Evolutionary conservation across 2,888 invertebrate species (phyloP).

Genomic region (Acanthacorydalis orientalis): DNA sequence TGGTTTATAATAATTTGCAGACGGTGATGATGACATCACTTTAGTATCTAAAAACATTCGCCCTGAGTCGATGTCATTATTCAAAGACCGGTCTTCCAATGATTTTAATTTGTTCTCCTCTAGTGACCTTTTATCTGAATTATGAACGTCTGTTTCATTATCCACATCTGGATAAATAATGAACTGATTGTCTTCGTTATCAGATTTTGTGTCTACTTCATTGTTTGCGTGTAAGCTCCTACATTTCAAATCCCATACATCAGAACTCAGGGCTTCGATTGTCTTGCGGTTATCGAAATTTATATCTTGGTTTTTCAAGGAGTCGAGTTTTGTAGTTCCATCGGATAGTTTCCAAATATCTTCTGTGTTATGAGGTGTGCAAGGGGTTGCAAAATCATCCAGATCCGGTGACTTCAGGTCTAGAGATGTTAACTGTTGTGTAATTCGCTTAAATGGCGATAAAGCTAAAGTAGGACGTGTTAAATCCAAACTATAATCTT

Average conservation of each 20-base stretch:
- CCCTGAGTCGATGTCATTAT: conserved; percentile 13
- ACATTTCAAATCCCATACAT: conserved; percentile 10
- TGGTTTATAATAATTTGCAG: conserved; percentile 62
- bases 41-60: conserved; percentile 33
- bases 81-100: conserved; percentile 11
- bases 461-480: conserved; percentile 23
- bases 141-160: conserved; percentile 15
- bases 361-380: conserved; percentile 40
- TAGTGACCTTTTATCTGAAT: conserved; percentile 11
- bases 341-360: conserved; percentile 40
- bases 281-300: background rate
- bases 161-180: conserved; percentile 39
- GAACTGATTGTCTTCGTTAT: conserved; percentile 30
- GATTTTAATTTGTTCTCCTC: conserved; percentile 6
- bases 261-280: conserved; percentile 1
- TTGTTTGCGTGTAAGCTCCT: conserved; percentile 12
- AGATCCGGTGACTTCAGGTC: conserved; percentile 56
- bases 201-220: conserved; percentile 10
- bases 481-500: conserved; percentile 20
- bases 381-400: conserved; percentile 52
- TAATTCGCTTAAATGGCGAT: conserved; percentile 59
- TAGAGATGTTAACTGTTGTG: conserved; percentile 55
- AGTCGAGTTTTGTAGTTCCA: conserved; percentile 16
- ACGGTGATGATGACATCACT: conserved; percentile 36
- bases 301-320: conserved; percentile 7